Percentiles rank a stretch among this genome's conserved stretches.
Evolutionary conservation across 1,140 invertebrate genomes (phyloP).

Genomic region (Cryptotermes secundus): DNA sequence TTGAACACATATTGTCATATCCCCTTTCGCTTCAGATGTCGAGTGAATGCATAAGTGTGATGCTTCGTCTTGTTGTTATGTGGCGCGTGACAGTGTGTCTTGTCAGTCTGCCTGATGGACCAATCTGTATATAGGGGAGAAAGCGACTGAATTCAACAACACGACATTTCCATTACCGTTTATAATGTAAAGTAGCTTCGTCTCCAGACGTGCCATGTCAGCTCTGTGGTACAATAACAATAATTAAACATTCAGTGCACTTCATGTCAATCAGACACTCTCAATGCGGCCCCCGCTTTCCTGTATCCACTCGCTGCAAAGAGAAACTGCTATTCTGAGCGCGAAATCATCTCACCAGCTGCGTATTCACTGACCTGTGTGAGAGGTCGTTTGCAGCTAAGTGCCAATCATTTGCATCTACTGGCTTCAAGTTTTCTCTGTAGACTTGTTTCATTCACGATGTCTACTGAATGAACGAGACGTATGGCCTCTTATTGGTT

Average conservation of each 20-base stretch:
- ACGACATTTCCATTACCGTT: slow-evolving; percentile 12
- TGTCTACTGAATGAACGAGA: too few relatives aligned
- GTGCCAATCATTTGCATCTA: background rate
- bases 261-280: background rate
- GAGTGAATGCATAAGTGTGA: too few relatives aligned
- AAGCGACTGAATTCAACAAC: background rate
- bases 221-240: background rate
- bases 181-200: background rate
- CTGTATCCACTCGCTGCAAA: background rate
- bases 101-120: too few relatives aligned
- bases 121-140: background rate
- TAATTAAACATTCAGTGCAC: background rate
- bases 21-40: too few relatives aligned
- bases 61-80: too few relatives aligned
- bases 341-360: background rate
- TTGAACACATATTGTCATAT: too few relatives aligned
- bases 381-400: background rate
- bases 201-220: background rate
- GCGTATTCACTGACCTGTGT: background rate
- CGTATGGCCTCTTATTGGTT: too few relatives aligned
- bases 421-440: background rate
- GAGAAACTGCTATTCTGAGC: background rate
- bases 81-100: too few relatives aligned
- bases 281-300: background rate
- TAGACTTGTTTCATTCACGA: background rate